These are phyloP conservation scores for Dinoponera quadriceps DNA, from an alignment of 1,140 invertebrate species.

Conservation along the genomic window DNA sequence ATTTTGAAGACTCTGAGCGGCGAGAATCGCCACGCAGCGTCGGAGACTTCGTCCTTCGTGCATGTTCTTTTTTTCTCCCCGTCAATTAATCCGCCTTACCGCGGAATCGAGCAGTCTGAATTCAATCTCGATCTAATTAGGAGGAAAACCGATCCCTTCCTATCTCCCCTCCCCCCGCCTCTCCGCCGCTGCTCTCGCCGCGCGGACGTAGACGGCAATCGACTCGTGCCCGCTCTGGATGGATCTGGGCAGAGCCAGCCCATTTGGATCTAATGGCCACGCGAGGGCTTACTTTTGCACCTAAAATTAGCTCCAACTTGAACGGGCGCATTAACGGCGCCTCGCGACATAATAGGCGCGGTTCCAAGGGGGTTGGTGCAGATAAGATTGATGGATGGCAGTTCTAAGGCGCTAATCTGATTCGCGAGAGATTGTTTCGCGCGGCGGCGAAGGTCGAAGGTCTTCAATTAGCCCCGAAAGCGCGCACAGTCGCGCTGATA, in stretches of 20 bases:
- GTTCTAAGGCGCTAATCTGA: slow-evolving; percentile 60
- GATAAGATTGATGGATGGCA: slow-evolving; percentile 62
- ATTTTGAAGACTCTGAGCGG: too few relatives aligned
- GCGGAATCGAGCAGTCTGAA: slow-evolving; percentile 66
- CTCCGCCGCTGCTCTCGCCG: slow-evolving; percentile 11
- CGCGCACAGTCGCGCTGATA: background rate
- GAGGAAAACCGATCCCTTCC: slow-evolving; percentile 66
- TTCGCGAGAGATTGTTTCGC: slow-evolving; percentile 48
- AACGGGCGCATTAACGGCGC: slow-evolving; percentile 52
- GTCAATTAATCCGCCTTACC: slow-evolving; percentile 64
- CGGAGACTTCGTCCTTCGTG: background rate
- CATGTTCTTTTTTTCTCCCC: slow-evolving; percentile 30
- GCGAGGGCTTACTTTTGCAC: slow-evolving; percentile 55
- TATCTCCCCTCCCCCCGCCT: slow-evolving; percentile 2
- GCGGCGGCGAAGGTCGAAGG: slow-evolving; percentile 4
- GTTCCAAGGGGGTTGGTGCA: slow-evolving; percentile 1
- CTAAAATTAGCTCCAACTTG: slow-evolving; percentile 60
- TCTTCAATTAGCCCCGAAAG: slow-evolving; percentile 34
- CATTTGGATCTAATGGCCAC: slow-evolving; percentile 67
- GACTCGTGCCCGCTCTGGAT: slow-evolving; percentile 23
- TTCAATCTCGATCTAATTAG: slow-evolving; percentile 73
- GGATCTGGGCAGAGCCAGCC: slow-evolving; percentile 46
- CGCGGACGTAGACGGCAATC: slow-evolving; percentile 34
- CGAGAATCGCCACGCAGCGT: slow-evolving; percentile 5
- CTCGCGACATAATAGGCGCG: slow-evolving; percentile 45